These are phyloP conservation scores for Lepus europaeus DNA, from an alignment of 2,113 vertebrate genomes.

Conservation along the genomic window DNA sequence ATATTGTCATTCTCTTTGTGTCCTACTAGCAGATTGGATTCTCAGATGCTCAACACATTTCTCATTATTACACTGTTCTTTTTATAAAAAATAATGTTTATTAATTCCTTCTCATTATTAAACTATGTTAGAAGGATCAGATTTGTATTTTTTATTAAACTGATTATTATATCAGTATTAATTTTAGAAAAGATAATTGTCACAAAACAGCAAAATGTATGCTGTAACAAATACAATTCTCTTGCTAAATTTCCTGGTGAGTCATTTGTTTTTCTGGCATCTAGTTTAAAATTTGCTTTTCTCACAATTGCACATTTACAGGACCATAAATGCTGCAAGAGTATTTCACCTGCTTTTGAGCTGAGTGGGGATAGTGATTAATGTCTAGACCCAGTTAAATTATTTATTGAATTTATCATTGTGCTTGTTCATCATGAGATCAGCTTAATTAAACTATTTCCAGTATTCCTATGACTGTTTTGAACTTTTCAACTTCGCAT, in stretches of 20 bases:
- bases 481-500: constrained; percentile 52
- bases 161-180: background rate
- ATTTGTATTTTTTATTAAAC: background rate
- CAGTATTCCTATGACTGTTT: background rate
- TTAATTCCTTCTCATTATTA: background rate
- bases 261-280: constrained; percentile 7
- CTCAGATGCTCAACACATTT: background rate
- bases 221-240: background rate
- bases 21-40: background rate
- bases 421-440: constrained; percentile 63
- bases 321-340: constrained; percentile 44
- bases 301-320: background rate
- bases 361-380: background rate
- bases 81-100: background rate
- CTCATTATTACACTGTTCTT: background rate
- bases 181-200: constrained; percentile 26
- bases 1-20: background rate
- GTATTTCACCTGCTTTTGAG: constrained; percentile 46
- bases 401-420: constrained; percentile 43
- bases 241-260: constrained; percentile 34
- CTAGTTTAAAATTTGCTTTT: background rate
- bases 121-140: background rate
- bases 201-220: constrained; percentile 20
- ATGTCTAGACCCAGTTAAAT: constrained; percentile 62
- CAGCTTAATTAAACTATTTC: constrained; percentile 30